A percentile compares a stretch with the other conserved stretches of the same genome.
These are phyloP conservation scores for Cyprinodon tularosa DNA, from an alignment of 2,113 vertebrate species.

Conservation along the genomic window DNA sequence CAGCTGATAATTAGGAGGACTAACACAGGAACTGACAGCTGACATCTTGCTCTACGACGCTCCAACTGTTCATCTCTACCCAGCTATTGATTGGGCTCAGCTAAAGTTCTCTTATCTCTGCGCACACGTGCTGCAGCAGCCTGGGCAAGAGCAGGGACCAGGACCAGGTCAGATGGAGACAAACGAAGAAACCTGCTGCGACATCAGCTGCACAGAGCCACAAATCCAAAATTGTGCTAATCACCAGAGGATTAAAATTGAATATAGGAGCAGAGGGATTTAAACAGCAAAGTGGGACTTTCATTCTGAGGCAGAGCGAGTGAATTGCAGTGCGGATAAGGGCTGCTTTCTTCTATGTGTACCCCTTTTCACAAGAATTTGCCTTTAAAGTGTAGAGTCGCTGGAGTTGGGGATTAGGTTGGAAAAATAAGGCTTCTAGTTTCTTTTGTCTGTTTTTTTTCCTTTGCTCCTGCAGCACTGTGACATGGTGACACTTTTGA, in stretches of 20 bases:
- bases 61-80: constrained; percentile 45
- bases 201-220: constrained; percentile 31
- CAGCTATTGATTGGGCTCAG: constrained; percentile 53
- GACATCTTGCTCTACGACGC: constrained; percentile 47
- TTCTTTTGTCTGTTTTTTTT: constrained; percentile 51
- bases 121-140: constrained; percentile 44
- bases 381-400: constrained; percentile 44
- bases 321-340: constrained; percentile 50
- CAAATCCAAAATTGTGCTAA: constrained; percentile 55
- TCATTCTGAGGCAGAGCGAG: constrained; percentile 46
- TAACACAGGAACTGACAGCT: constrained; percentile 48
- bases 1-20: constrained; percentile 48
- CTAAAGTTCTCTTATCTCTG: constrained; percentile 59
- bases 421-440: constrained; percentile 54
- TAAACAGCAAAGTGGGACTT: constrained; percentile 55
- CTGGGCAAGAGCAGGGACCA: constrained; percentile 16
- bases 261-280: constrained; percentile 55
- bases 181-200: constrained; percentile 13
- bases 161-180: constrained; percentile 22
- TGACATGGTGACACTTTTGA: constrained; percentile 8
- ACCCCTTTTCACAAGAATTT: constrained; percentile 56
- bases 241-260: constrained; percentile 57
- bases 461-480: constrained; percentile 4
- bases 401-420: constrained; percentile 61
- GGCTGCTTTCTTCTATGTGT: constrained; percentile 37